Evolutionary conservation across 2,797 vertebrate genomes (phyloP), one percentile per base, ranked within the genome.

Genomic region (Moxostoma hubbsi): DNA sequence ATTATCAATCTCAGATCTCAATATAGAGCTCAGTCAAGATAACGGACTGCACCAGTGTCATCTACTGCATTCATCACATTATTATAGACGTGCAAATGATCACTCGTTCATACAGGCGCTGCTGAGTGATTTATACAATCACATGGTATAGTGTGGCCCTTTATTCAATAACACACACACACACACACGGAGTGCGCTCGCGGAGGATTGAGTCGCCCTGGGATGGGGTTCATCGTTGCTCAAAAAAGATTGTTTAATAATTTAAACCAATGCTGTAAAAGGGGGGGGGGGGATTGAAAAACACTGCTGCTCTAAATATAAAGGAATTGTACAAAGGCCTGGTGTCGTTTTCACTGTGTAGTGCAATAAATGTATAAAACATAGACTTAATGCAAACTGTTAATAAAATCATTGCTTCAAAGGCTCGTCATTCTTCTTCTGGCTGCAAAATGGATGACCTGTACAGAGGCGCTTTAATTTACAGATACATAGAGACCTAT

Each of bases 201-300:
- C 55, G 43, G 58, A 68, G 50, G 57, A 78, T 18, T 12, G 49
- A 65, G 43, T 74, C 45, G 51, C 54, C 16, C 63, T 70, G 68
- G 69, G 67, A 69, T 47, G 58, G 62, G 50, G 71, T 64, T 73
- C 68, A 46, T 66, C 68, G 47, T 15, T n/a, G 58, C 82, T 84
- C 82, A 84, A 68, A 85, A 85, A 84, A 69, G 77, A 65, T 15
- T 69, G 70, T 16, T 85, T 84, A 84, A 84, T 85, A 80, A 85
- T 85, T 85, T 80, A 84, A 83, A 80, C 65, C 82, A 85, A 84
- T 82, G 82, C 80, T 71, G 80, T 82, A n/a, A n/a, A n/a, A n/a
- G 64, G 73, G 54, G 12, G 12, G 36, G 9, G 59, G 36, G 59
- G 51, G 2, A 8, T 13, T 68, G 57, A 49, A 69, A 68, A 69